Evolutionary conservation across 1,140 invertebrate genomes (phyloP), one percentile per base, ranked within the genome.

Genomic region (Pogonomyrmex californicus): DNA sequence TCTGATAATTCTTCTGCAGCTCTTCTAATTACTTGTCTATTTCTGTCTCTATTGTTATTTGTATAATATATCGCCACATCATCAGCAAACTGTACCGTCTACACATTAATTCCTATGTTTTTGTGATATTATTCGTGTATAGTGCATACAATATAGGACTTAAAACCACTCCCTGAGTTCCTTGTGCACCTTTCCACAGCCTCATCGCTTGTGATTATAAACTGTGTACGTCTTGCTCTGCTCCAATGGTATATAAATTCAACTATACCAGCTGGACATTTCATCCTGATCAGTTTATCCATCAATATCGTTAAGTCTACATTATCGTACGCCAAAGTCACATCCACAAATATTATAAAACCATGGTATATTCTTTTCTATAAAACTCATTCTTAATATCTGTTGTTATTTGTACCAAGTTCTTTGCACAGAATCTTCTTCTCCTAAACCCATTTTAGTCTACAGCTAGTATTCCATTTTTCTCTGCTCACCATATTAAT

Each of bases 101-200:
- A 0, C 0, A 68, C 0, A 0, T 47, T 9, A 0, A 47, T n/a
- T 2, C 30, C 7, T 0, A 47, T 1, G 1, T 49, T 17, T 30
- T 4, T 0, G 9, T 30, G 12, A 68, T 47, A 1, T 47, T 4
- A 12, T 12, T 68, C 0, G 65, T 68, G 2, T 68, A 47, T 1
- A 68, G 1, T 4, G 65, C 38, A 6, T 68, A 68, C 12, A 68
- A 1, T 10, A 68, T 1, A 0, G 65, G n/a, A 7, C 65, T 68
- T 0, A 68, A 5, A 0, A 65, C 36, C 1, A 4, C 65, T 4
- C 41, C 41, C 4, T 68, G 41, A 1, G 65, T 41, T 0, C 65
- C 30, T 30, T 23, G 23, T 23, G 23, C 41, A 5, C 5, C 4
- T 0, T 38, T 2, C 62, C 17, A 5, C 36, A 17, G 0, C 38